Base-by-base conservation (phyloP, 2,113 vertebrate species). In the Mixornis gularis region DNA sequence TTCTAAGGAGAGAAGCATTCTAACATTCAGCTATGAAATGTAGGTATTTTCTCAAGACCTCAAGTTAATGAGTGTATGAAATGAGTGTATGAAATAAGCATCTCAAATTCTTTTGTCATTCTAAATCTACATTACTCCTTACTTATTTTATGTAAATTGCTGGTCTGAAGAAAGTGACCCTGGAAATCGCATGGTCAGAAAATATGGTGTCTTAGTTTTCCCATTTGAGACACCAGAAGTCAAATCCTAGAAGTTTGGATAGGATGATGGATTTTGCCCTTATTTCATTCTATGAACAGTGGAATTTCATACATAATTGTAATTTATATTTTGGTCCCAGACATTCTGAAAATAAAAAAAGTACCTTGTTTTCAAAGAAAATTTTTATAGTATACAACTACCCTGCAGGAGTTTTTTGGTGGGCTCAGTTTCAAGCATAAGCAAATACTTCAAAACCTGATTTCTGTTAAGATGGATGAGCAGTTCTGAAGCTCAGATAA, bases 261-360 rank as follows among this genome's bases (percentile, higher is more conserved):
- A 25, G 10, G 15, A 5, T n/a, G 1, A 2, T 0, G 0, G 18
- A 12, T 64, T 76, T 69, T 59, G 2, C 44, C 18, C 3, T 30
- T 53, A 18, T 1, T 46, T 5, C 12, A 29, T 65, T 91, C 26
- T 65, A 7, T 64, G 30, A 60, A 36, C 44, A 53, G 29, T 29
- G 2, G 27, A 69, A 49, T 85, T 71, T 79, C 44, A 52, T 29
- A 46, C 13, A 38, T 38, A 76, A 46, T 18, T 36, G 5, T 66
- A 19, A 13, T 53, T 58, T 63, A 9, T 44, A 13, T 72, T 80
- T 41, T 80, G 55, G 32, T 73, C 43, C 59, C 20, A 58, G 12
- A 24, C 19, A 30, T 60, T 56, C 18, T 65, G 9, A 80, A 76
- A 90, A 70, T 40, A 52, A 46, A 44, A 27, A 63, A 3, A 7